Base-by-base conservation (phyloP, 2,113 vertebrate species). In the Cephalopterus ornatus region DNA sequence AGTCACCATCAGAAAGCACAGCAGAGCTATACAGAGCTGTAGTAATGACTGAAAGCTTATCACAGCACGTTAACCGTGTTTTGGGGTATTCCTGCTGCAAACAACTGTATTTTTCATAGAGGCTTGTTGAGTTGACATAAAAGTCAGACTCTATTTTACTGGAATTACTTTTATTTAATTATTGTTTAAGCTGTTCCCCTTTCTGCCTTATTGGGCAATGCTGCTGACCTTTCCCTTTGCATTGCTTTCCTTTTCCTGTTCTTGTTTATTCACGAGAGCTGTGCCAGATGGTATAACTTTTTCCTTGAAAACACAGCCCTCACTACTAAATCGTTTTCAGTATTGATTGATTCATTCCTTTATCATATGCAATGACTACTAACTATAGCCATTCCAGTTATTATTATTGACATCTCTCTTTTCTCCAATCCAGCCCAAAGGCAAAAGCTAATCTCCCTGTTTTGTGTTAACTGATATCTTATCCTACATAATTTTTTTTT, bases 281-380 rank as follows among this genome's bases (percentile, higher is more conserved):
- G 26, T 84, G 26, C 47, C 49, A 81, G 18, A 52, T 18, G 3
- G 27, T 71, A 3, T 65, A 74, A 88, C 72, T 72, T 94, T 71
- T 90, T 71, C 68, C 23, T 78, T 81, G 66, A 71, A 90, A 84
- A 83, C 39, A 85, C 33, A 67, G 19, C 37, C 84, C 27, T 81
- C 65, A 37, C 26, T 42, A 76, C 46, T 50, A 46, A 86, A 85
- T 77, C 35, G 67, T 71, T 84, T 77, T 55, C 3, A 3, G 67
- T 95, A 95, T 86, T 91, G 94, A 92, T 97, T 94, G 44, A n/a
- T 81, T 89, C 61, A 84, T 32, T 63, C 47, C 59, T 88, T 84
- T 68, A 72, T 91, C 65, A 61, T 92, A 67, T 78, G 81, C 86
- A 81, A 53, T 71, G 73, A 65, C 68, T 81, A 39, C 76, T 84